Evolutionary conservation across 2,888 invertebrate genomes (phyloP).

Genomic region (Trichopria drosophilae): DNA sequence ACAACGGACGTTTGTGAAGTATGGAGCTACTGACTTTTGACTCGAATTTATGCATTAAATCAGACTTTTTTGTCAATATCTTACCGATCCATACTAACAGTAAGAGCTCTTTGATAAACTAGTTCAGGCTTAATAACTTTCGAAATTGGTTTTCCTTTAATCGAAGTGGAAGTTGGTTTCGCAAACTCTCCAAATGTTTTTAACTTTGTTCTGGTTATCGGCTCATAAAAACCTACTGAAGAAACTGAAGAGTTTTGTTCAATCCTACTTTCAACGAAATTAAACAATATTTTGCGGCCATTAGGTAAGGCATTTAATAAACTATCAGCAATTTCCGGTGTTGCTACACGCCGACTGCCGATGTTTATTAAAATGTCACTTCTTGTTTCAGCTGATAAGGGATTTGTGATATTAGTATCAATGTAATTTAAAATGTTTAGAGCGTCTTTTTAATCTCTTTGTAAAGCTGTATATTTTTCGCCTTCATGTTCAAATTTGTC

Average conservation of each 20-base stretch:
- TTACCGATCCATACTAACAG: neutral
- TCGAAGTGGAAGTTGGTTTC: neutral
- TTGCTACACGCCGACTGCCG: slow-evolving; percentile 2
- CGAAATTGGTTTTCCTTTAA: neutral
- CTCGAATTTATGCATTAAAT: no score
- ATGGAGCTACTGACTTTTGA: no score
- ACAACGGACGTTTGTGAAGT: no score
- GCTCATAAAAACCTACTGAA: neutral
- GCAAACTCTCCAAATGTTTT: neutral
- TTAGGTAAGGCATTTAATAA: neutral
- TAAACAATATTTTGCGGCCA: neutral
- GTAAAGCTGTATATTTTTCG: neutral
- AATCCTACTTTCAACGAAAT: neutral
- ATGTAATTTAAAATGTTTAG: neutral
- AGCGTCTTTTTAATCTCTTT: slow-evolving; percentile 1
- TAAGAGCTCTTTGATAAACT: slow-evolving; percentile 12
- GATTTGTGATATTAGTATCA: slow-evolving; percentile 1
- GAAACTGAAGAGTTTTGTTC: neutral
- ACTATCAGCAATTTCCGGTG: neutral
- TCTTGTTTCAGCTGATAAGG: neutral
- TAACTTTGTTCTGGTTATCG: neutral
- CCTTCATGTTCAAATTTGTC: neutral
- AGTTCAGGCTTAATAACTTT: slow-evolving; percentile 1
- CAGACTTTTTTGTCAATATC: no score
- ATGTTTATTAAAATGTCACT: neutral